Base-by-base conservation (phyloP, 1,140 invertebrate genomes). In the Cyrtorhinus lividipennis region DNA sequence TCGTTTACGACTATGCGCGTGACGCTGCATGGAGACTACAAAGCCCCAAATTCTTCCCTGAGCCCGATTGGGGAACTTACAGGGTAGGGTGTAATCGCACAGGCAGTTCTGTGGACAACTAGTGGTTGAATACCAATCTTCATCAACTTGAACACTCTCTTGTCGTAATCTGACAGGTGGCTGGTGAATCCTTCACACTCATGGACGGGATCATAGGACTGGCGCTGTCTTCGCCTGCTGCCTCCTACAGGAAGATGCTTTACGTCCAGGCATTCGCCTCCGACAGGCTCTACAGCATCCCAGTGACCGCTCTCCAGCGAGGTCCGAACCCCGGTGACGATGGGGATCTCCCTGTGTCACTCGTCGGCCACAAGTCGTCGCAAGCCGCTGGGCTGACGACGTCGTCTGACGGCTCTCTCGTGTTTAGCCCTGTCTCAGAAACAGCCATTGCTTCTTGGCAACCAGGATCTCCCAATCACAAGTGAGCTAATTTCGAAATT, bases 201-300 rank as follows among this genome's bases (percentile, higher is more conserved):
- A 84, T 86, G 77, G 88, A 90, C 70, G 88, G 87, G 2, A 75
- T 91, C 23, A 83, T 90, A 0, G 88, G 88, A 0, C 69, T 91
- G n/a, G 78, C 84, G 0, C 81, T 88, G 65, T n/a, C n/a, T n/a
- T 79, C 83, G 0, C 79, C 78, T 53, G 74, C 80, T 22, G 80
- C 65, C 12, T 46, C 65, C 8, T 61, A 62, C 24, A 56, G 61
- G 1, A 63, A 79, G 0, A 74, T 79, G 0, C 66, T 90, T 0
- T 91, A 88, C 70, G 90, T 83, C 74, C 87, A 90, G 71, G 87
- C 88, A 0, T 73, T 90, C 62, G 87, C 87, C n/a, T 88, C 86
- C 2, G 82, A 89, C 73, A 79, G 85, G 68, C 71, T 90, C 1
- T 90, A 85, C 73, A 85, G 84, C 56, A 80, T 91, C 2, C 79